These are phyloP conservation scores for Ostrea denselamellosa DNA, from an alignment of 1,140 invertebrate species.

Conservation along the genomic window DNA sequence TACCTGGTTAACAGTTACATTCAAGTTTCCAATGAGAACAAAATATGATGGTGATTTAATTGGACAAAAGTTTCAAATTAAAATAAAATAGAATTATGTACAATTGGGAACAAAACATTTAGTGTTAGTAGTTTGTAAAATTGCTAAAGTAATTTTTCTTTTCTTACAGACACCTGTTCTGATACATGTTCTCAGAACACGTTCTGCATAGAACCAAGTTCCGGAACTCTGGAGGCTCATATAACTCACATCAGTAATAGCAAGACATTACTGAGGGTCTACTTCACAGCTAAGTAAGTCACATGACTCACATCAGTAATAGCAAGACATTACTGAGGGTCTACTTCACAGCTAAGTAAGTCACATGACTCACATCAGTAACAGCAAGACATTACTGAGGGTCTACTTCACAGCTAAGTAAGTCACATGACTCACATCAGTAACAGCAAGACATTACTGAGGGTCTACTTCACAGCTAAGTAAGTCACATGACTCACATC, in stretches of 20 bases:
- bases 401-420: constrained; percentile 75
- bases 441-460: constrained; percentile 70
- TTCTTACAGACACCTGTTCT: constrained; percentile 63
- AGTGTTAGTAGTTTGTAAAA: background rate
- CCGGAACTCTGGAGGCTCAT: constrained; percentile 70
- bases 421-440: constrained; percentile 52
- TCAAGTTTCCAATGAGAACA: no score
- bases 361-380: constrained; percentile 41
- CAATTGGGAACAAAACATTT: background rate
- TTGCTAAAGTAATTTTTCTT: background rate
- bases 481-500: constrained; percentile 59
- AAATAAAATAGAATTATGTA: no score
- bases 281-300: constrained; percentile 76
- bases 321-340: constrained; percentile 70
- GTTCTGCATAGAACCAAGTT: constrained; percentile 67
- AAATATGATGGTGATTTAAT: no score
- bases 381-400: constrained; percentile 70
- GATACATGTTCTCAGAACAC: constrained; percentile 61
- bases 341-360: constrained; percentile 75
- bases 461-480: constrained; percentile 74
- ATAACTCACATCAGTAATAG: constrained; percentile 74
- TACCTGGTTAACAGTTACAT: no score
- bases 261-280: constrained; percentile 70
- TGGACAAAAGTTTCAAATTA: no score
- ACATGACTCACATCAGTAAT: constrained; percentile 53